Conservation (phyloP, 1,140 invertebrate species). For the Drosophila busckii region DNA sequence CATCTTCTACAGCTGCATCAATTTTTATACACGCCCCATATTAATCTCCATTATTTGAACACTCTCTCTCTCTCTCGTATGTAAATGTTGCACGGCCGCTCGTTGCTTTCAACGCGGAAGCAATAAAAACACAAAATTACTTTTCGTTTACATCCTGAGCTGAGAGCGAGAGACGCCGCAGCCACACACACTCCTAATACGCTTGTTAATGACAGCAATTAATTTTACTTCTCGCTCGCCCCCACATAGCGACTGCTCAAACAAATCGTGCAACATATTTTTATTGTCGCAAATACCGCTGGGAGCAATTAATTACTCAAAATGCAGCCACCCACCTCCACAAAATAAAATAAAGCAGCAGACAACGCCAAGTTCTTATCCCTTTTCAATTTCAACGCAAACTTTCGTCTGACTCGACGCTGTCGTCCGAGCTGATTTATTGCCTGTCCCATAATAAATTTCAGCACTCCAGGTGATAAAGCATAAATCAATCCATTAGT, state of each 20-base stretch:
- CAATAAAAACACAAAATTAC: constrained; percentile 76
- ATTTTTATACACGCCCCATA: constrained; percentile 50
- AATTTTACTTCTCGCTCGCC: constrained; percentile 50
- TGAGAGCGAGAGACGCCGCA: constrained; percentile 11
- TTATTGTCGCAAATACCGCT: constrained; percentile 65
- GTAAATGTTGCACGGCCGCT: no score
- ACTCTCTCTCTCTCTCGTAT: constrained; percentile 3
- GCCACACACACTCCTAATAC: constrained; percentile 25
- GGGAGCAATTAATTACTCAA: constrained; percentile 73
- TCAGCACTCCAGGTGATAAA: constrained; percentile 69
- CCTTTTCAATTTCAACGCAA: constrained; percentile 61
- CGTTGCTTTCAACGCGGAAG: constrained; percentile 66
- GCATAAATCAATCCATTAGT: constrained; percentile 74
- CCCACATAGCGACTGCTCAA: constrained; percentile 32
- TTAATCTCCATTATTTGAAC: constrained; percentile 66
- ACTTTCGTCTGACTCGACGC: constrained; percentile 7
- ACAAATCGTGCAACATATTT: constrained; percentile 72
- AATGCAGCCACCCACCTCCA: constrained; percentile 19
- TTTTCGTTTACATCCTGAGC: constrained; percentile 70
- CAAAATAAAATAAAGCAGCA: background rate
- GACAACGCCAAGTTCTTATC: constrained; percentile 56
- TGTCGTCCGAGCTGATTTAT: constrained; percentile 57
- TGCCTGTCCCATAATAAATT: constrained; percentile 62
- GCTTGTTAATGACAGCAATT: constrained; percentile 69
- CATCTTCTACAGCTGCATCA: constrained; percentile 31